Percentiles rank a stretch among this genome's conserved stretches.
Conservation (phyloP, 2,113 vertebrate species). For the Otus sunia region DNA sequence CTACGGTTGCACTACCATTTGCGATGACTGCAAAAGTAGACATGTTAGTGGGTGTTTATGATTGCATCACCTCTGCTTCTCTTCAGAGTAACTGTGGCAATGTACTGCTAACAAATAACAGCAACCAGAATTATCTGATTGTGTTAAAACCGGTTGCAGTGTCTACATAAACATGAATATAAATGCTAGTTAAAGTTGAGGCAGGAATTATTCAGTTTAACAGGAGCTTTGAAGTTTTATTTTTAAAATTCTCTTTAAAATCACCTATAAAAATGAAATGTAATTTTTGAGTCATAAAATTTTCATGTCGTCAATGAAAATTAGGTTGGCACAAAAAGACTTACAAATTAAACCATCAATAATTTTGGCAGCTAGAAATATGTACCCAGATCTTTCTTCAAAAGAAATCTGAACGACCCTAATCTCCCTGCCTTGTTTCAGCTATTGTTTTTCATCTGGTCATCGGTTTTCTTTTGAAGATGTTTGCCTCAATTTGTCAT, state of each 20-base stretch:
- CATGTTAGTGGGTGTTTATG: background rate
- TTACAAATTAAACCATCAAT: slow-evolving; percentile 40
- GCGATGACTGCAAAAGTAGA: background rate
- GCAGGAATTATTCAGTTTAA: background rate
- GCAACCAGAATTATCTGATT: background rate
- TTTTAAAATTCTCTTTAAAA: slow-evolving; percentile 40
- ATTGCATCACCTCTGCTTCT: background rate
- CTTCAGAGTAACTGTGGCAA: background rate
- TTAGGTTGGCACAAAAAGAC: slow-evolving; percentile 24
- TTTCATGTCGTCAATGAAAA: slow-evolving; percentile 9
- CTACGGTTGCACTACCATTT: background rate
- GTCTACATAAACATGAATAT: background rate
- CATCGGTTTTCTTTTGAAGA: background rate
- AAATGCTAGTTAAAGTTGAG: background rate
- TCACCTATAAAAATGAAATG: background rate
- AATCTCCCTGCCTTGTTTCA: background rate
- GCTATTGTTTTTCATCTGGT: background rate
- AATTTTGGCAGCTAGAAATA: slow-evolving; percentile 15
- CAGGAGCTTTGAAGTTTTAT: background rate
- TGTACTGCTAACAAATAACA: background rate
- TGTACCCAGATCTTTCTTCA: background rate
- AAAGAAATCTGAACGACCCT: background rate
- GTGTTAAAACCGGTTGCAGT: background rate
- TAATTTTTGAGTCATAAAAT: slow-evolving; percentile 9
- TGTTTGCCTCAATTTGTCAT: background rate